Percentiles rank a stretch among this genome's conserved stretches.
These are phyloP conservation scores for Epizoanthus ramosus DNA, from an alignment of 92 coral and sea anemone genomes.

Conservation along the genomic window DNA sequence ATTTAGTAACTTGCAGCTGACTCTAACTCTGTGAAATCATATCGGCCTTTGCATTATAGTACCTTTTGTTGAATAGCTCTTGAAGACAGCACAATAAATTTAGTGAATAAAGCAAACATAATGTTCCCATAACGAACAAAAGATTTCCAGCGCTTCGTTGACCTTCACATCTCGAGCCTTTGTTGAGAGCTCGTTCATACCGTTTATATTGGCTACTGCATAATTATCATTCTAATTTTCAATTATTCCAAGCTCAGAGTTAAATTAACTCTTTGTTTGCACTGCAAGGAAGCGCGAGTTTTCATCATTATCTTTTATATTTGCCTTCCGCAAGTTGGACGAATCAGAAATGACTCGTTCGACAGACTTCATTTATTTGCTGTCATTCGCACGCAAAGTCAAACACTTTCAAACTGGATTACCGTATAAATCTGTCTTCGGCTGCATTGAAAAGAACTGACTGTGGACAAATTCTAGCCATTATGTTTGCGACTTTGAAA, in stretches of 20 bases:
- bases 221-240: slow-evolving; percentile 1
- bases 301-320: slow-evolving; percentile 17
- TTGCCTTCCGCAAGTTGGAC: slow-evolving; percentile 15
- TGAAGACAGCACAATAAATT: no score
- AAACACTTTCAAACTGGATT: slow-evolving; percentile 9
- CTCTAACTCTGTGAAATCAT: no score
- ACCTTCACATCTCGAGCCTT: not conserved
- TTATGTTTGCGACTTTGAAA: slow-evolving; percentile 83
- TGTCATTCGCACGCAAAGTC: slow-evolving; percentile 30
- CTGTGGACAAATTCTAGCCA: not conserved
- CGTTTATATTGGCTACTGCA: not conserved
- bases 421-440: not conserved
- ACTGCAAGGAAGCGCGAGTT: not conserved
- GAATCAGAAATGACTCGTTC: slow-evolving; percentile 28
- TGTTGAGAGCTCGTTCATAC: not conserved
- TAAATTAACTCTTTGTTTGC: slow-evolving; percentile 32
- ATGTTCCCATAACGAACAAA: no score
- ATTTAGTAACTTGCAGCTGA: no score
- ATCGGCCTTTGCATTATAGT: no score
- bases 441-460: slow-evolving; percentile 18
- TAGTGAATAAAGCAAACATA: no score
- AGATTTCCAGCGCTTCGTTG: no score
- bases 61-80: no score
- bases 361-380: not conserved
- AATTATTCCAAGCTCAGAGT: slow-evolving; percentile 17